Percentiles rank a stretch among this genome's conserved stretches.
These are phyloP conservation scores for Caenorhabditis sp. DNA, from an alignment of 2,888 invertebrate genomes.

Conservation along the genomic window DNA sequence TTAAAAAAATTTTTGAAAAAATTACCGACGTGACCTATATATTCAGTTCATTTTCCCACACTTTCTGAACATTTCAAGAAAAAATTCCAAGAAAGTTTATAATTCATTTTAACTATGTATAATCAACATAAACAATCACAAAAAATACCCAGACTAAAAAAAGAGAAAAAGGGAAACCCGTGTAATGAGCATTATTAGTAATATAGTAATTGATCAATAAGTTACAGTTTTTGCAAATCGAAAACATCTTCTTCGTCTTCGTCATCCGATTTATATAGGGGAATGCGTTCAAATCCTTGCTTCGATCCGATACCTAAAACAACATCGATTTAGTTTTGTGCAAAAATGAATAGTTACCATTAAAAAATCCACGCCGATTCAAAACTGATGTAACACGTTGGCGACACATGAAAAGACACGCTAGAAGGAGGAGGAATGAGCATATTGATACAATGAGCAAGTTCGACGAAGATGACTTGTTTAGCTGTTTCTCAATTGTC, in stretches of 20 bases:
- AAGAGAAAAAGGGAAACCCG: background rate
- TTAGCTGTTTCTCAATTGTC: slow-evolving; percentile 18
- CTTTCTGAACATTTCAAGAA: too few species aligned
- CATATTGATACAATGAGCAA: slow-evolving; percentile 26
- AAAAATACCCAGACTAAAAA: background rate
- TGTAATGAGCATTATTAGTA: background rate
- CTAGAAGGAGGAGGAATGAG: slow-evolving; percentile 30
- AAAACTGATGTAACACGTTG: slow-evolving; percentile 40
- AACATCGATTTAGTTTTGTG: too few species aligned
- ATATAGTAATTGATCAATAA: background rate
- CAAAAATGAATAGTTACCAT: background rate
- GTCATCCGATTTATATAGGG: slow-evolving; percentile 52
- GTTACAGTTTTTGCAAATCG: slow-evolving; percentile 43
- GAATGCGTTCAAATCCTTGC: slow-evolving; percentile 52
- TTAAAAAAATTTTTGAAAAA: too few species aligned
- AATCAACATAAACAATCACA: background rate
- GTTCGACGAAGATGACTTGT: slow-evolving; percentile 13
- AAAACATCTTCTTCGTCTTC: slow-evolving; percentile 57
- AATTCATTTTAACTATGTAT: too few species aligned
- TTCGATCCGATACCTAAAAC: slow-evolving; percentile 36
- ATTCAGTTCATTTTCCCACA: too few species aligned
- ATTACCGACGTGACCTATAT: too few species aligned
- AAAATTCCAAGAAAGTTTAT: too few species aligned
- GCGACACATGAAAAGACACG: slow-evolving; percentile 44
- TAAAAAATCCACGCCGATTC: slow-evolving; percentile 51